A percentile compares a stretch with the other conserved stretches of the same genome.
phyloP scores from a whole-genome alignment of 1,140 invertebrate genomes.

The Sarcophaga bullata region DNA sequence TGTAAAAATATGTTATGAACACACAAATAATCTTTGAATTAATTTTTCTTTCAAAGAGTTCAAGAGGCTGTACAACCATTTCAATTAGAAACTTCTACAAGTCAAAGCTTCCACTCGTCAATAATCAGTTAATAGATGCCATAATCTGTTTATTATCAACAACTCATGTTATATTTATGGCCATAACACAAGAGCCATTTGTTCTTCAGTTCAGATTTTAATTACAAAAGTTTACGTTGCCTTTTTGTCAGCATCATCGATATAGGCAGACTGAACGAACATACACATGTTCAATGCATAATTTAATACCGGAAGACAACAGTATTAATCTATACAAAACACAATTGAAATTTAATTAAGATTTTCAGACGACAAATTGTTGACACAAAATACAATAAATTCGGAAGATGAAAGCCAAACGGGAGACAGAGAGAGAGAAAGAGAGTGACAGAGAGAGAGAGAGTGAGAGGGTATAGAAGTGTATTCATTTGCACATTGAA shows the following conservation, averaged over 20 bases:
- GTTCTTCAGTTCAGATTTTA: background rate
- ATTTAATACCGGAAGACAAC: constrained; percentile 26
- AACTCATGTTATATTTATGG: background rate
- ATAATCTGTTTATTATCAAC: too few species aligned
- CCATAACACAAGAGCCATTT: background rate
- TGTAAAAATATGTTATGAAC: too few species aligned
- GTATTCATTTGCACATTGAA: too few species aligned
- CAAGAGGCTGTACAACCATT: too few species aligned
- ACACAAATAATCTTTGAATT: too few species aligned
- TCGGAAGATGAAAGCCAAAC: background rate
- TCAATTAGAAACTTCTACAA: too few species aligned
- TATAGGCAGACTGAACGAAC: background rate
- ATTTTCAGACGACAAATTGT: constrained; percentile 24
- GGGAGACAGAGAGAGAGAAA: background rate
- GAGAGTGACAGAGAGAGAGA: too few species aligned
- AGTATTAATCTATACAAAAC: constrained; percentile 10
- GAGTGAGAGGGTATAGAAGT: too few species aligned
- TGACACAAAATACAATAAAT: constrained; percentile 13
- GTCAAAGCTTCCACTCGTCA: too few species aligned
- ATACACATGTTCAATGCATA: background rate
- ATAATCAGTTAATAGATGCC: too few species aligned
- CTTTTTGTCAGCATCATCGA: background rate
- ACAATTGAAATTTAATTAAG: constrained; percentile 27
- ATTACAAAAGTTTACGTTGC: background rate
- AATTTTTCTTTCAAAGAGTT: too few species aligned